Base-by-base conservation (phyloP, 2,888 invertebrate genomes). In the Mythimna pallens region DNA sequence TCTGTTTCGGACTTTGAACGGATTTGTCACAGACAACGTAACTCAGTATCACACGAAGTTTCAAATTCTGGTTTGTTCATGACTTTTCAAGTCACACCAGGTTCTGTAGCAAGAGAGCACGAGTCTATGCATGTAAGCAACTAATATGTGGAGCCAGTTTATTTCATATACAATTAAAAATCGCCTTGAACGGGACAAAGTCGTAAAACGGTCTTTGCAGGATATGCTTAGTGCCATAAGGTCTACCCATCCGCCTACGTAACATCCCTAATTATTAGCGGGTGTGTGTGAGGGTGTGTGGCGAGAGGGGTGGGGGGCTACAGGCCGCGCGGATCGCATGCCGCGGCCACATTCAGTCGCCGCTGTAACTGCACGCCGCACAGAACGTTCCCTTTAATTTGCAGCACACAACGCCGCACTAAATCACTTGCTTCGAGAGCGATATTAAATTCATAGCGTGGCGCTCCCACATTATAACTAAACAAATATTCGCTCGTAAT, bases 371-470 rank as follows among this genome's bases (percentile, higher is more conserved):
- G 67, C 61, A 61, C 66, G 70, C 43, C 66, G 71, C 73, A 67
- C 70, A 65, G 68, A 73, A 77, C 67, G 78, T 73, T 75, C 65
- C 72, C 78, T 78, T 77, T 78, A 75, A 82, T 86, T 80, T 73
- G 80, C 73, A 86, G 78, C 82, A 84, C 73, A 83, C 77, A 74
- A 82, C 72, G 67, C 52, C 59, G 77, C 76, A 72, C 65, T 84
- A 80, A 82, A 78, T 84, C 80, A 84, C 73, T 80, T 61, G 75
- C 64, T 69, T 74, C 59, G 74, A 85, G 71, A 74, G 73, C 64
- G 69, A 76, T 82, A 82, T 84, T 80, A 82, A 75, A 75, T 76
- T 86, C 78, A 84, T 86, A 66, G 84, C 80, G 78, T 69, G 78
- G 76, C 63, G 62, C 54, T 68, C 69, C 52, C n/a, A 68, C 73